Conservation (phyloP, 2,888 invertebrate species). For the Schizotus pectinicornis region DNA sequence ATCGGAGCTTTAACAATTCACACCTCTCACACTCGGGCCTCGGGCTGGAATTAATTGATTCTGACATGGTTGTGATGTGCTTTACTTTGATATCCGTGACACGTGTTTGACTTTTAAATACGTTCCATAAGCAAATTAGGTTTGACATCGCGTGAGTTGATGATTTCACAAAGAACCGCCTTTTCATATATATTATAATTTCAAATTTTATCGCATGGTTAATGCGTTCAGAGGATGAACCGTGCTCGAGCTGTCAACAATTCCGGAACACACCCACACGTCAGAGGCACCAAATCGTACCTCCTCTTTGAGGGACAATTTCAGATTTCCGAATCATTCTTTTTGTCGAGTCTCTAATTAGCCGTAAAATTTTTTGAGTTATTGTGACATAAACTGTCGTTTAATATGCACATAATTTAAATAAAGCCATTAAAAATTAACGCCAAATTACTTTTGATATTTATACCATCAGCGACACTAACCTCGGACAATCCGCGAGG, state of each 20-base stretch:
- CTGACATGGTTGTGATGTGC: slow-evolving; percentile 38
- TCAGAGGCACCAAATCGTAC: too few relatives aligned
- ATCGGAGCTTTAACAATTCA: slow-evolving; percentile 31
- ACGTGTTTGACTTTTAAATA: slow-evolving; percentile 35
- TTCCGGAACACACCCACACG: too few relatives aligned
- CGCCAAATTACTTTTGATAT: slow-evolving; percentile 1
- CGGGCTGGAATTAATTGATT: slow-evolving; percentile 40
- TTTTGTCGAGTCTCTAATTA: background rate
- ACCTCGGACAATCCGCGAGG: too few relatives aligned
- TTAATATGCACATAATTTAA: slow-evolving; percentile 13
- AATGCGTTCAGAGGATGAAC: background rate
- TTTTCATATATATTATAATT: slow-evolving; percentile 14
- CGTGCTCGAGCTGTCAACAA: background rate
- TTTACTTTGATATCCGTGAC: slow-evolving; percentile 37
- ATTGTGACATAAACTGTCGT: slow-evolving; percentile 9
- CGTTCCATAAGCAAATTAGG: slow-evolving; percentile 31
- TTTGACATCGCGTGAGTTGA: slow-evolving; percentile 29
- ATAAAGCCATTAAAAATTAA: slow-evolving; percentile 7
- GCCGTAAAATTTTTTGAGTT: slow-evolving; percentile 11
- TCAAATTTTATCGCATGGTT: slow-evolving; percentile 6
- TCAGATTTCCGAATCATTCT: too few relatives aligned
- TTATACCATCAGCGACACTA: background rate
- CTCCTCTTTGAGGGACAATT: too few relatives aligned
- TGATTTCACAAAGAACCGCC: slow-evolving; percentile 3
- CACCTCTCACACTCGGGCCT: slow-evolving; percentile 38